Evolutionary conservation across 2,797 vertebrate genomes (phyloP).

Genomic region (Bryconaethiops microstoma): DNA sequence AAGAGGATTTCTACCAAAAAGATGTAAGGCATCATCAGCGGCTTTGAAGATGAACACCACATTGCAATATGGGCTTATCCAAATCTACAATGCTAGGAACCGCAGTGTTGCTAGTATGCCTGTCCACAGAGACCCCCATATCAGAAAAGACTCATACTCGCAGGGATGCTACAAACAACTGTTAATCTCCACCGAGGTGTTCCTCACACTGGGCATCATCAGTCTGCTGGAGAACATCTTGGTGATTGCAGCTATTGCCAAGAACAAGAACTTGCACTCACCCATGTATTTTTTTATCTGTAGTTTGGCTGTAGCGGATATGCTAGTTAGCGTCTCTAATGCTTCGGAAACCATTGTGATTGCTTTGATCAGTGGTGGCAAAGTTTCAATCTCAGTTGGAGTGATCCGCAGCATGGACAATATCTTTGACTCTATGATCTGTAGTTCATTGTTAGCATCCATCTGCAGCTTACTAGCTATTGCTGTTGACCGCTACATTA

Average conservation of each 20-base stretch:
- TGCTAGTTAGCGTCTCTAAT: conserved; percentile 94
- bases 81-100: conserved; percentile 78
- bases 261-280: conserved; percentile 95
- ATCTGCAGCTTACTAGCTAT: conserved; percentile 95
- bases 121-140: conserved; percentile 64
- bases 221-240: conserved; percentile 92
- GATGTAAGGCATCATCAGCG: neutral
- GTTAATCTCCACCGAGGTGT: conserved; percentile 90
- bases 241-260: conserved; percentile 88
- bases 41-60: conserved; percentile 81
- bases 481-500: conserved; percentile 93
- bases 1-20: conserved; percentile 11
- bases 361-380: conserved; percentile 84
- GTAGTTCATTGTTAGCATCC: conserved; percentile 91
- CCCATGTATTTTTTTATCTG: conserved; percentile 99
- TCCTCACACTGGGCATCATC: conserved; percentile 89
- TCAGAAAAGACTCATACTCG: conserved; percentile 68
- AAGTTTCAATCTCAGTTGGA: conserved; percentile 74
- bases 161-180: conserved; percentile 87
- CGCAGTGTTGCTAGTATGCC: conserved; percentile 61
- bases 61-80: conserved; percentile 66
- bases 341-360: conserved; percentile 93
- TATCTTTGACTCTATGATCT: conserved; percentile 94
- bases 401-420: conserved; percentile 91
- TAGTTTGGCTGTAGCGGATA: conserved; percentile 92